Evolutionary conservation across 2,888 invertebrate genomes (phyloP).

Genomic region (Epistrophe grossulariae): DNA sequence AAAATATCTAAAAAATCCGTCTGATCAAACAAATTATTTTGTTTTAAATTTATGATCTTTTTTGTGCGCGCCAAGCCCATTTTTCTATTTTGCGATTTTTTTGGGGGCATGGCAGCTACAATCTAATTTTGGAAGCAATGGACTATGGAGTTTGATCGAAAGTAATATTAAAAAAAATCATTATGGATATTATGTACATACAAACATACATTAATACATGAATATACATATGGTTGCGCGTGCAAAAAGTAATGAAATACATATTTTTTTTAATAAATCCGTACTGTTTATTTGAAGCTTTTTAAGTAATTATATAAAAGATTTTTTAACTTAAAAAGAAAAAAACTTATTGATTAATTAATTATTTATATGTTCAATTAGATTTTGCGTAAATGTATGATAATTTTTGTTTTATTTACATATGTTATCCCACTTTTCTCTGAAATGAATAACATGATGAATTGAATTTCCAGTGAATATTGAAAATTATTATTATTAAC

Average conservation of each 20-base stretch:
- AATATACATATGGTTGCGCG: too few species aligned
- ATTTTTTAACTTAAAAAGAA: not conserved
- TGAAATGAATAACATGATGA: too few species aligned
- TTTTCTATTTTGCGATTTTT: not conserved
- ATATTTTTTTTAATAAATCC: not conserved
- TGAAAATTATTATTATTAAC: too few species aligned
- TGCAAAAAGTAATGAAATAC: not conserved
- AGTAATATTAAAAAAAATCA: not conserved
- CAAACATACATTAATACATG: too few species aligned
- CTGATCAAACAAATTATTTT: too few species aligned
- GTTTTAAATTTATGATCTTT: not conserved
- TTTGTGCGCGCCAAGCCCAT: slow-evolving; percentile 3
- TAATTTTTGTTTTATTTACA: too few species aligned
- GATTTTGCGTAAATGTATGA: too few species aligned
- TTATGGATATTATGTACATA: too few species aligned
- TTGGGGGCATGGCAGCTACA: not conserved
- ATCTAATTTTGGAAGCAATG: slow-evolving; percentile 12
- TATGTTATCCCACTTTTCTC: too few species aligned
- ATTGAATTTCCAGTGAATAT: not conserved
- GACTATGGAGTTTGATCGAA: slow-evolving; percentile 28
- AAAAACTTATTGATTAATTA: too few species aligned
- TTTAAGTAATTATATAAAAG: not conserved
- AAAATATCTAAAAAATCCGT: too few species aligned
- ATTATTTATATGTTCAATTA: too few species aligned
- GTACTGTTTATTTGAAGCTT: not conserved